Percentiles rank a stretch among this genome's conserved stretches.
phyloP scores from a whole-genome alignment of 1,140 invertebrate species.

The Thaumatotibia leucotreta region DNA sequence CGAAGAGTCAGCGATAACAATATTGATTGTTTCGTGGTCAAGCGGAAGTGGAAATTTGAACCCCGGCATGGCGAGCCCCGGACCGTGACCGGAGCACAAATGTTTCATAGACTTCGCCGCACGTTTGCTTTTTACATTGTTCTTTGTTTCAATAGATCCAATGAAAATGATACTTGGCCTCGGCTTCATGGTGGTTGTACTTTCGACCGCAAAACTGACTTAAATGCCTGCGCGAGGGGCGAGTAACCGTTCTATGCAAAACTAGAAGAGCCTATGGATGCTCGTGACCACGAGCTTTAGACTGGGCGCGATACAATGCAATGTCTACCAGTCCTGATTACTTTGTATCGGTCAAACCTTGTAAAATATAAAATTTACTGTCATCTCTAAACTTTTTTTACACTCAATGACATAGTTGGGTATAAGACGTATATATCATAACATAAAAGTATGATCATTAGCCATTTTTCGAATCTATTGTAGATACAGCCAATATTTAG shows the following conservation, averaged over 20 bases:
- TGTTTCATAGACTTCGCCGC: conserved; percentile 35
- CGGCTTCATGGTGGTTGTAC: conserved; percentile 10
- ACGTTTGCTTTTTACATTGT: conserved; percentile 42
- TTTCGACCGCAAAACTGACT: conserved; percentile 1
- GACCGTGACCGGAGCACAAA: conserved; percentile 62
- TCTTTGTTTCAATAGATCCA: conserved; percentile 29
- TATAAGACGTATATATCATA: no score
- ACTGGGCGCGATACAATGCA: not conserved
- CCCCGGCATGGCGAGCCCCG: conserved; percentile 43
- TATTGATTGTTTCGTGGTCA: conserved; percentile 59
- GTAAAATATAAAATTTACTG: no score
- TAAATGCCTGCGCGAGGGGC: not conserved
- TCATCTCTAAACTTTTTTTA: no score
- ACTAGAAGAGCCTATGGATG: not conserved
- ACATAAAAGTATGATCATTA: no score
- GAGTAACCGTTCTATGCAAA: not conserved
- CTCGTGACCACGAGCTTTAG: not conserved
- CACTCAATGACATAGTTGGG: no score
- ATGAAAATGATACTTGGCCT: conserved; percentile 25
- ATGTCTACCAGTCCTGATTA: no score
- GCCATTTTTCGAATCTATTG: no score
- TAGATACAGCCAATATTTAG: no score
- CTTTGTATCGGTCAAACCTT: no score
- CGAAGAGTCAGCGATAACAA: conserved; percentile 54
- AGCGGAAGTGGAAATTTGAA: conserved; percentile 63